Conservation (phyloP, 2,113 vertebrate species). For the Cygnus atratus region DNA sequence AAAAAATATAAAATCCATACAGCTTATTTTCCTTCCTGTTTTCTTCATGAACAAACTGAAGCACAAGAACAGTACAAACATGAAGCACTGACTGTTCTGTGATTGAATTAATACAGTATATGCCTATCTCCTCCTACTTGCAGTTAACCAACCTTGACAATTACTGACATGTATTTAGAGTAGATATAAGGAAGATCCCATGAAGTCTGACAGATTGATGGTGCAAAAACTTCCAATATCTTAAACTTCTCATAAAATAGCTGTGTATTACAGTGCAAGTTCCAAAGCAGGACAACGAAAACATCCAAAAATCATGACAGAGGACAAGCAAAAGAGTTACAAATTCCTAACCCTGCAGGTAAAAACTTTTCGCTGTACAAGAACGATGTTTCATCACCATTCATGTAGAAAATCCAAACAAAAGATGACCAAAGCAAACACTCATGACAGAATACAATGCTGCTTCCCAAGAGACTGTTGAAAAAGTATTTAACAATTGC, state of each 20-base stretch:
- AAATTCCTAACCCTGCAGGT: background rate
- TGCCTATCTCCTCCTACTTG: background rate
- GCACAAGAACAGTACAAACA: background rate
- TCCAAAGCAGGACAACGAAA: background rate
- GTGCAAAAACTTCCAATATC: background rate
- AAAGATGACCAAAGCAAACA: background rate
- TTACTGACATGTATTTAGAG: background rate
- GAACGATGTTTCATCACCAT: background rate
- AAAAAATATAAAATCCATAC: background rate
- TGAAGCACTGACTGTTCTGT: background rate
- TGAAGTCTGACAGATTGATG: background rate
- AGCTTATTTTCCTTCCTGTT: background rate
- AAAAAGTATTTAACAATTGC: background rate
- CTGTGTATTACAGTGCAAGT: background rate
- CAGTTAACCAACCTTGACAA: background rate
- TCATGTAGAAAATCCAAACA: background rate
- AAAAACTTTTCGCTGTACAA: background rate
- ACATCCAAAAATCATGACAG: background rate
- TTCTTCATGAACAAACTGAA: background rate
- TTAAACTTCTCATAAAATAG: background rate
- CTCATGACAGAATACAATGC: fast-evolving
- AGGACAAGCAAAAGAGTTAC: background rate
- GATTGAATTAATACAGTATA: background rate
- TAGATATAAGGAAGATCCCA: background rate
- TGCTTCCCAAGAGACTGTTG: background rate